phyloP scores from a whole-genome alignment of 1,140 invertebrate species.

The Oncopodura yosiiana region DNA sequence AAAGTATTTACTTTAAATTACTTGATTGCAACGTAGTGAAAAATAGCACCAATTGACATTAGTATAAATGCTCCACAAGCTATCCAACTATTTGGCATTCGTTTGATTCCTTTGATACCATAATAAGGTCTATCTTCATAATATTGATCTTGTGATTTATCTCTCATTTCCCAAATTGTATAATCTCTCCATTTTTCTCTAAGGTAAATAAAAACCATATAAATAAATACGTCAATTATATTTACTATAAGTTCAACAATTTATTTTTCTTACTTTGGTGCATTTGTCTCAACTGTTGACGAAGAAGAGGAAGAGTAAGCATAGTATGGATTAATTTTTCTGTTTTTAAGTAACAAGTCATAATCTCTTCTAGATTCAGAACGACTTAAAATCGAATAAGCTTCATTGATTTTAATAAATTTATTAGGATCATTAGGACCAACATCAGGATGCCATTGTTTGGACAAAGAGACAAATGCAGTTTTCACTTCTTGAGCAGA shows the following conservation, averaged over 20 bases:
- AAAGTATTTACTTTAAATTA: constrained; percentile 36
- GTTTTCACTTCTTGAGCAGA: constrained; percentile 16
- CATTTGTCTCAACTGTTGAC: not conserved
- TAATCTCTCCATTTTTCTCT: constrained; percentile 27
- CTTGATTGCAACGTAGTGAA: constrained; percentile 49
- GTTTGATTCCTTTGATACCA: constrained; percentile 48
- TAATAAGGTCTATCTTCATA: constrained; percentile 42
- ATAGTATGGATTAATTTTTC: not conserved
- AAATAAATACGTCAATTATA: not conserved
- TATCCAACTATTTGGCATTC: constrained; percentile 48
- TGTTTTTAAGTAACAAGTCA: constrained; percentile 39
- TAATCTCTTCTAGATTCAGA: constrained; percentile 46
- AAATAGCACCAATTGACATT: constrained; percentile 43
- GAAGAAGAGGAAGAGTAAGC: too few species aligned
- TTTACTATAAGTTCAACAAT: not conserved
- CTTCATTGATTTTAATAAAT: constrained; percentile 54
- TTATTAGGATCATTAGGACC: constrained; percentile 44
- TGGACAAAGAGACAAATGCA: constrained; percentile 23
- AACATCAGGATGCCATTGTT: constrained; percentile 49
- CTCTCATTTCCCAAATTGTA: constrained; percentile 27
- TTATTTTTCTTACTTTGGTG: not conserved
- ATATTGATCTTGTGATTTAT: constrained; percentile 14
- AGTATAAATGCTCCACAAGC: constrained; percentile 45
- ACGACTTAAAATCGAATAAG: constrained; percentile 52
- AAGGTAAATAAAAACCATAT: constrained; percentile 2